Base-by-base conservation (phyloP, 2,113 vertebrate species). In the Erythrocercus mccallii region DNA sequence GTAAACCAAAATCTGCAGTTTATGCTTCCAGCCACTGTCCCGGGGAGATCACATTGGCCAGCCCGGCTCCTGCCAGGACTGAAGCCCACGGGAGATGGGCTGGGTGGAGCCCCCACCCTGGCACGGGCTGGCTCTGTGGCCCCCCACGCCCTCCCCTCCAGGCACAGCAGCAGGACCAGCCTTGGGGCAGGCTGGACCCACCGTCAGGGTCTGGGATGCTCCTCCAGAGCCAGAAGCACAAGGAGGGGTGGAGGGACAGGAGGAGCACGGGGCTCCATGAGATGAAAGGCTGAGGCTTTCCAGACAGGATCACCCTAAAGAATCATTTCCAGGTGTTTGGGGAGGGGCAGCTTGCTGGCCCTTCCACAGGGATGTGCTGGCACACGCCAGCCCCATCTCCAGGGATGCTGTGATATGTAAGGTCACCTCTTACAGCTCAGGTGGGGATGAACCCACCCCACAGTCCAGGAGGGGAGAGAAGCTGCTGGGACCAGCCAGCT, bases 1-100 rank as follows among this genome's bases (percentile, higher is more conserved):
- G 96, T 94, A 95, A 95, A 96, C 93, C 76, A 70, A 94, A 88
- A 91, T 79, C 64, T 95, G 92, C 92, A 87, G 89, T 82, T 92
- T 65, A 71, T 90, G 85, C 89, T 94, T 92, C 86, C 92, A 92
- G 90, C 83, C 54, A 64, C 58, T 2, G 0, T 48, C 76, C 69
- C 0, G 1, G 74, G 68, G 27, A 48, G 66, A 60, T 58, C 10
- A 12, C 5, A 0, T 86, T 0, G 1, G 23, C 38, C 50, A 45
- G 57, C 30, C 30, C 1, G 9, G 68, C 65, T 78, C 45, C 58
- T 33, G 69, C 9, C 0, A 1, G 77, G 72, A 42, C 25, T 3
- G 0, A 51, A 68, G 62, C 72, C 51, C 23, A 2, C n/a, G 5
- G 5, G 42, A 31, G 47, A 8, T 18, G 62, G 74, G 69, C 62